Evolutionary conservation across 1,140 invertebrate genomes (phyloP).

Genomic region (Myzus persicae): DNA sequence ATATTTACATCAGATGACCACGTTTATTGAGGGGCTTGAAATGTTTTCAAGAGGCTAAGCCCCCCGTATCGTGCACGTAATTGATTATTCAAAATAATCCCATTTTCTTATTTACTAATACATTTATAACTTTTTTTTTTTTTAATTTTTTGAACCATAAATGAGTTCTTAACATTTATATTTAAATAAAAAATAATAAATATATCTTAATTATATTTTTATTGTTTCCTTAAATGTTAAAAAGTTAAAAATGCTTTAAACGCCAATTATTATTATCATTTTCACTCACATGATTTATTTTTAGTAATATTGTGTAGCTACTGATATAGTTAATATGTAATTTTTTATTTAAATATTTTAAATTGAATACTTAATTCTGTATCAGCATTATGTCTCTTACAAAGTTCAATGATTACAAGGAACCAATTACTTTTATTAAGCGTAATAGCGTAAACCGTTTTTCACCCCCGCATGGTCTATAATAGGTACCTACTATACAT

Average conservation of each 20-base stretch:
- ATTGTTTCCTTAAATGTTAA: not conserved
- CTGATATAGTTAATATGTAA: not conserved
- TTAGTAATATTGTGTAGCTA: not conserved
- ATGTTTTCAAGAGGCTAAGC: conserved; percentile 37
- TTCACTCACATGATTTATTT: not conserved
- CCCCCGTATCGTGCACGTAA: not conserved
- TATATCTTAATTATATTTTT: not conserved
- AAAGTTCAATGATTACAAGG: not conserved
- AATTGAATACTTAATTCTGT: not conserved
- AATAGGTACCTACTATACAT: not conserved
- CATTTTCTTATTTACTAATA: not conserved
- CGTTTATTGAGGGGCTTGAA: conserved; percentile 36
- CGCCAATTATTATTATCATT: not conserved
- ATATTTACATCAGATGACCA: not conserved
- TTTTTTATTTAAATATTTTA: not conserved
- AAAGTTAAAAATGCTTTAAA: not conserved
- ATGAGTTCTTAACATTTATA: not conserved
- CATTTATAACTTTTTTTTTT: not conserved
- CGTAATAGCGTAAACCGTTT: not conserved
- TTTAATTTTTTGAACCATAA: not conserved
- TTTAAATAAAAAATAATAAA: not conserved
- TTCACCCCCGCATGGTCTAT: not conserved
- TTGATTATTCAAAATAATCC: not conserved
- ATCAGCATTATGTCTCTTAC: not conserved
- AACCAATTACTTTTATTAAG: not conserved